Percentiles rank a stretch among this genome's conserved stretches.
Evolutionary conservation across 2,113 vertebrate genomes (phyloP).

Genomic region (Osmerus eperlanus): DNA sequence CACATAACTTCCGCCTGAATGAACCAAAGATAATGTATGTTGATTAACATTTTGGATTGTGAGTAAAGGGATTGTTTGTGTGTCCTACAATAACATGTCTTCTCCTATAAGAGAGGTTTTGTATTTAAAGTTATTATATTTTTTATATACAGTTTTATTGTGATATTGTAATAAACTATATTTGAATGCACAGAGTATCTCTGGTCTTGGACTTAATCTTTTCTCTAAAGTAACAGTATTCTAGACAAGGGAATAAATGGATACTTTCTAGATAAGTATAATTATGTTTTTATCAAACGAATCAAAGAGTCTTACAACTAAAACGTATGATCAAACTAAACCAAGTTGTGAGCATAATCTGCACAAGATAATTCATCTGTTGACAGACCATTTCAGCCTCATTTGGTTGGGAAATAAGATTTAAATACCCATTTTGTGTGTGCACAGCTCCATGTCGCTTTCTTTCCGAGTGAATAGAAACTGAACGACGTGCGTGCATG

Average conservation of each 20-base stretch:
- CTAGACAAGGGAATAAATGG: too few relatives aligned
- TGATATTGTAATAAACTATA: slow-evolving; percentile 75
- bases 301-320: too few relatives aligned
- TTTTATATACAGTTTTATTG: slow-evolving; percentile 72
- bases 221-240: background rate
- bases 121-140: slow-evolving; percentile 78
- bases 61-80: slow-evolving; percentile 66
- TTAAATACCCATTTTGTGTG: slow-evolving; percentile 51
- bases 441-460: slow-evolving; percentile 5
- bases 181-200: slow-evolving; percentile 45
- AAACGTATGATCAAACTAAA: too few relatives aligned
- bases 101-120: slow-evolving; percentile 56
- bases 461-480: slow-evolving; percentile 21
- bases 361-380: background rate
- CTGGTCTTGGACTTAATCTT: background rate
- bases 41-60: slow-evolving; percentile 41
- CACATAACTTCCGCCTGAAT: slow-evolving; percentile 53
- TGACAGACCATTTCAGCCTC: slow-evolving; percentile 29
- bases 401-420: slow-evolving; percentile 69
- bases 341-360: background rate
- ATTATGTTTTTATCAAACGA: background rate
- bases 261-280: too few relatives aligned
- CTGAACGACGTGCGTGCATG: slow-evolving; percentile 5
- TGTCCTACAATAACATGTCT: slow-evolving; percentile 19
- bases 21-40: slow-evolving; percentile 72